A percentile compares a stretch with the other conserved stretches of the same genome.
Evolutionary conservation across 2,113 vertebrate species (phyloP).

Genomic region (Erinaceus europaeus): DNA sequence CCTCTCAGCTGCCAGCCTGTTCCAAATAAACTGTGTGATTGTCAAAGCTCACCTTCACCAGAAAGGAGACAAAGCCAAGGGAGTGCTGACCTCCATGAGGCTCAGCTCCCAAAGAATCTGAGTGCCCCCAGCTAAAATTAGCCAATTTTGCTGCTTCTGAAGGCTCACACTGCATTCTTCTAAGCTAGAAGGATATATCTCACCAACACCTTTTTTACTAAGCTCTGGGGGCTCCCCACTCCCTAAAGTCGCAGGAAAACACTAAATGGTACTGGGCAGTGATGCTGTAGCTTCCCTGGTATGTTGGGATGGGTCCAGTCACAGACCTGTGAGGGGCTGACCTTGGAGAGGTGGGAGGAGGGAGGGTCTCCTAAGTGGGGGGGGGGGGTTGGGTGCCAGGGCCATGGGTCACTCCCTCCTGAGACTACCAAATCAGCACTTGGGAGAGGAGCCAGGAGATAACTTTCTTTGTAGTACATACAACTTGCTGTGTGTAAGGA

Average conservation of each 20-base stretch:
- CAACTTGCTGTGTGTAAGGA: too few species aligned
- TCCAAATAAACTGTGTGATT: fast-evolving
- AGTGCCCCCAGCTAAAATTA: neutral
- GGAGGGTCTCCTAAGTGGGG: neutral
- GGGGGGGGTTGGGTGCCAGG: neutral
- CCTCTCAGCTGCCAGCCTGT: neutral
- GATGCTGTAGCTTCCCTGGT: neutral
- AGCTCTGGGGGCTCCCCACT: fast-evolving
- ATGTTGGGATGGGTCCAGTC: neutral
- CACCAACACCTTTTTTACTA: neutral
- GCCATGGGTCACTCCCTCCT: neutral
- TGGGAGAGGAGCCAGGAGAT: too few species aligned
- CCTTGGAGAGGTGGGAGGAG: neutral
- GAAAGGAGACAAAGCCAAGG: neutral
- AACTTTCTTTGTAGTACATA: too few species aligned
- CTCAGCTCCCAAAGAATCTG: neutral
- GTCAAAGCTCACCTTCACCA: neutral
- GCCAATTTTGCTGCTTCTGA: neutral
- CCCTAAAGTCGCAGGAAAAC: neutral
- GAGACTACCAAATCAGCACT: neutral
- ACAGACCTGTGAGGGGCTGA: fast-evolving
- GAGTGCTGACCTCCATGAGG: neutral
- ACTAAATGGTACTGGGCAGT: neutral
- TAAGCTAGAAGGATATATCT: too few species aligned
- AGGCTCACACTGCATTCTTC: neutral